These are phyloP conservation scores for Squalus acanthias DNA, from an alignment of 2,797 vertebrate genomes.

Conservation along the genomic window DNA sequence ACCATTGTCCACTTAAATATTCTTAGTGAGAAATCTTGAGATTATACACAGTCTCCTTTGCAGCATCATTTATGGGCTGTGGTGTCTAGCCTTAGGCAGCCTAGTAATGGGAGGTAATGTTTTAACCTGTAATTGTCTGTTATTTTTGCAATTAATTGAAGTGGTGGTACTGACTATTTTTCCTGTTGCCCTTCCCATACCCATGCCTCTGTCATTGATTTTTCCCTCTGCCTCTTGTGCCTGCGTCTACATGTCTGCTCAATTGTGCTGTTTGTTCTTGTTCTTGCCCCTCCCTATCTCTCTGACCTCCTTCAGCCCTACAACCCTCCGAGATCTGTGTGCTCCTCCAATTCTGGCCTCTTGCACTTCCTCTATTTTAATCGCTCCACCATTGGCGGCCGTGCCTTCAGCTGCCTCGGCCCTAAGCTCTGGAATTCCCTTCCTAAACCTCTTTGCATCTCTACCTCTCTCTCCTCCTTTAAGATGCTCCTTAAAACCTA, in stretches of 20 bases:
- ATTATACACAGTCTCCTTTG: not conserved
- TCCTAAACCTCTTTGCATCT: not conserved
- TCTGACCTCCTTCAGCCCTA: not conserved
- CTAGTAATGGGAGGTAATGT: not conserved
- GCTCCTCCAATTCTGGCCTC: not conserved
- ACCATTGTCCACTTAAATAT: conserved; percentile 24
- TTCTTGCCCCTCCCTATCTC: not conserved
- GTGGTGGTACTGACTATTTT: not conserved
- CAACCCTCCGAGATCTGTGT: not conserved
- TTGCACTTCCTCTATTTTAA: not conserved
- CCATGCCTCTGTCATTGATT: not conserved
- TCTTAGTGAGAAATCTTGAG: not conserved
- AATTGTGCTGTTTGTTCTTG: not conserved
- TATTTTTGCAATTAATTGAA: conserved; percentile 10
- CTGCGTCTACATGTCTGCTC: not conserved
- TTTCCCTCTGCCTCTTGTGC: not conserved
- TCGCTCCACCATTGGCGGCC: too few relatives aligned
- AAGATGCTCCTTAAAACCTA: not conserved
- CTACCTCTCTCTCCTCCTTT: not conserved
- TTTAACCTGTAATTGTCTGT: conserved; percentile 33
- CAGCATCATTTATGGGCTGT: not conserved
- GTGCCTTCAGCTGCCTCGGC: not conserved
- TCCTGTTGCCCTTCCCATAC: not conserved
- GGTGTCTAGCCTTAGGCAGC: not conserved
- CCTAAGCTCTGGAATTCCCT: not conserved